These are phyloP conservation scores for Marmota monax DNA, from an alignment of 2,113 vertebrate genomes.

Conservation along the genomic window DNA sequence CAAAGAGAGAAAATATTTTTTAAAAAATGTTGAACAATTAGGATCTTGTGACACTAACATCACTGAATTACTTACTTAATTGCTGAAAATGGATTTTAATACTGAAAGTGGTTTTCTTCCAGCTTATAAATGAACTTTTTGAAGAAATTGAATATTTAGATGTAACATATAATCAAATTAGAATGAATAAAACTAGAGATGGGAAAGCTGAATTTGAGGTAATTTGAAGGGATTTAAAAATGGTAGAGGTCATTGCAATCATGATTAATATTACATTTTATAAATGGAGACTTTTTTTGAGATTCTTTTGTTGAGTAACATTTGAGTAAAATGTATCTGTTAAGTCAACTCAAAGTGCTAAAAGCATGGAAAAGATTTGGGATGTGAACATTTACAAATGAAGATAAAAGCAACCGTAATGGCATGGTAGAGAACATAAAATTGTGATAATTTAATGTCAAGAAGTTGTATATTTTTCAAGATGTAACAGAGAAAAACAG, in stretches of 20 bases:
- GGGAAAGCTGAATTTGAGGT: neutral
- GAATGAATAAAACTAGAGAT: neutral
- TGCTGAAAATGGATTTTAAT: neutral
- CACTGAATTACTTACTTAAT: neutral
- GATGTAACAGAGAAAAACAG: neutral
- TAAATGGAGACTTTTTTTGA: neutral
- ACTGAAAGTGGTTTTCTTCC: neutral
- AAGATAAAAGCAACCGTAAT: neutral
- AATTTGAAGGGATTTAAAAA: conserved; percentile 33
- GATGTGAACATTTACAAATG: neutral
- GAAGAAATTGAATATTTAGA: neutral
- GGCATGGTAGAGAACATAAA: neutral
- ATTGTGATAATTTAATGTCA: neutral
- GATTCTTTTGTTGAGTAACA: neutral
- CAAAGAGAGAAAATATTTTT: neutral
- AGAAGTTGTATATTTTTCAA: neutral
- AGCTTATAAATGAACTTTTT: neutral
- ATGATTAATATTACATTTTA: neutral
- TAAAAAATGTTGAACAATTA: neutral
- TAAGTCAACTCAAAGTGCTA: neutral
- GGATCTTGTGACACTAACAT: neutral
- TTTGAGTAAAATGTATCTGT: neutral
- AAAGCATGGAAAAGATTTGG: neutral
- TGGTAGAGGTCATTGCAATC: neutral
- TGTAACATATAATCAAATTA: neutral